Conservation (phyloP, 2,888 invertebrate species). For the Nyleta sp. region DNA sequence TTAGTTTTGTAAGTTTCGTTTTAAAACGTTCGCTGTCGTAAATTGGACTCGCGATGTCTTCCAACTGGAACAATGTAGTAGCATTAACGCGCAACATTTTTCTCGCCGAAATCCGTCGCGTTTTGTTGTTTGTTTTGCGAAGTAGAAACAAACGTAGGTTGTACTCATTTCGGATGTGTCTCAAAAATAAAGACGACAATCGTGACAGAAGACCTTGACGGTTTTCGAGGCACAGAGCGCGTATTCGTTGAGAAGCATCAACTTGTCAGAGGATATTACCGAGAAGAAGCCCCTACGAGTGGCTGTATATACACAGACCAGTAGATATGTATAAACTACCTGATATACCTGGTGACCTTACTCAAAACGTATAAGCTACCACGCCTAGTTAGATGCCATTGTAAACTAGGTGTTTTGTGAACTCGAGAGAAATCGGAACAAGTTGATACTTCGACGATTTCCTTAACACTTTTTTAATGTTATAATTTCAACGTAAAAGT, state of each 20-base stretch:
- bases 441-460: slow-evolving; percentile 51
- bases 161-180: slow-evolving; percentile 43
- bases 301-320: slow-evolving; percentile 63
- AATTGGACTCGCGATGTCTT: too few species aligned
- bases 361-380: slow-evolving; percentile 76
- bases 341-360: slow-evolving; percentile 78
- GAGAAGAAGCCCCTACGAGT: slow-evolving; percentile 68
- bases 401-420: slow-evolving; percentile 68
- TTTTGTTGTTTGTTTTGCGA: not conserved
- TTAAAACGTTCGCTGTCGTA: too few species aligned
- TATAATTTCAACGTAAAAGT: too few species aligned
- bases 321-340: slow-evolving; percentile 57
- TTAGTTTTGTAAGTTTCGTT: too few species aligned
- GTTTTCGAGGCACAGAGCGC: slow-evolving; percentile 73
- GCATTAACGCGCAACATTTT: too few species aligned
- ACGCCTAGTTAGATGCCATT: slow-evolving; percentile 79
- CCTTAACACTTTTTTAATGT: too few species aligned
- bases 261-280: slow-evolving; percentile 75
- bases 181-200: slow-evolving; percentile 64
- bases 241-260: slow-evolving; percentile 71
- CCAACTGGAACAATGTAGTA: too few species aligned
- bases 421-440: slow-evolving; percentile 60
- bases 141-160: slow-evolving; percentile 40
- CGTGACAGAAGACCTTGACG: slow-evolving; percentile 71
- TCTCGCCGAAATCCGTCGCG: not conserved